These are phyloP conservation scores for Passer domesticus DNA, from an alignment of 2,113 vertebrate species.

Conservation along the genomic window DNA sequence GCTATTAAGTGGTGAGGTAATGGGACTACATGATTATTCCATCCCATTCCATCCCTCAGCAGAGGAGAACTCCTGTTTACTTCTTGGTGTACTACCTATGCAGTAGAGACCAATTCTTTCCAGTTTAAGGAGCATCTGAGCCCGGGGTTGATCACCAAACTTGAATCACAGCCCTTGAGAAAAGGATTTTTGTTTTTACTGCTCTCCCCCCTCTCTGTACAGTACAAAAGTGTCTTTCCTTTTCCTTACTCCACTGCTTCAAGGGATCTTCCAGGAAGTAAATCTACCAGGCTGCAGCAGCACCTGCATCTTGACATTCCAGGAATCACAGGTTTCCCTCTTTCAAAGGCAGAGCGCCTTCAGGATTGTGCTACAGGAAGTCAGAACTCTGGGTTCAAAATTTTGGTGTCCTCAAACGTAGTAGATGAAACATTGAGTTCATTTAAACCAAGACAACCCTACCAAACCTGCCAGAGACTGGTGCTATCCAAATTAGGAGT, in stretches of 20 bases:
- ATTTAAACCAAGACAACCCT: background rate
- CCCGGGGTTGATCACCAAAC: background rate
- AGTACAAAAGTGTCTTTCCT: background rate
- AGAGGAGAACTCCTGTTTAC: background rate
- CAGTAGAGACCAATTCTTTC: background rate
- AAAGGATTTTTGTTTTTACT: background rate
- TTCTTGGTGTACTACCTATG: background rate
- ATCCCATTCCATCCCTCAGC: background rate
- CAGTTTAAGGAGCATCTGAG: background rate
- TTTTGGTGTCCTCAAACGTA: background rate
- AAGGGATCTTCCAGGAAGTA: conserved; percentile 14
- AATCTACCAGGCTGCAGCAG: background rate
- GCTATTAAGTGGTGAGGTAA: background rate
- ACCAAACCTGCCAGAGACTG: background rate
- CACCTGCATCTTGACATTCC: background rate
- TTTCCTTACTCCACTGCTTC: background rate
- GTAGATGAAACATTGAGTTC: background rate
- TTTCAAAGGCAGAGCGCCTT: background rate
- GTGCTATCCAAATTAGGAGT: background rate
- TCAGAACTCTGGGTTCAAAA: background rate
- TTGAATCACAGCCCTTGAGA: background rate
- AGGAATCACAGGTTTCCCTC: background rate
- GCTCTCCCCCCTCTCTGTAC: background rate
- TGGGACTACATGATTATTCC: background rate
- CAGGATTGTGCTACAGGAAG: background rate